Base-by-base conservation (phyloP, 1,140 invertebrate genomes). In the Cheumatopsyche charites region DNA sequence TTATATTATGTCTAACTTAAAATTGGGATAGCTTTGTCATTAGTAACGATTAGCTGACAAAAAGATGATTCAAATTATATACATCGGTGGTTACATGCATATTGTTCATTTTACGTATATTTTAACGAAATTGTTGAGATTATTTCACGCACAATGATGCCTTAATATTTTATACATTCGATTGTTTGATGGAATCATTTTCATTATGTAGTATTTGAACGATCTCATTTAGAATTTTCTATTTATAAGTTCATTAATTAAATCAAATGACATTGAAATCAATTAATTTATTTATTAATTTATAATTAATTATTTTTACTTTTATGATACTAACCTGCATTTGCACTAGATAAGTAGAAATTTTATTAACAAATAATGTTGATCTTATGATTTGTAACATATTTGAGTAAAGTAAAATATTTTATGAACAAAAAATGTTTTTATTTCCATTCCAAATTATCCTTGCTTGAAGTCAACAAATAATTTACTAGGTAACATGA, bases 31-130 rank as follows among this genome's bases (percentile, higher is more conserved):
- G 47, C 47, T 52, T 52, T 52, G 19, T 17, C 6, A 52, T 52
- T 52, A 52, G 47, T 52, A 52, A 19, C 47, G 15, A 52, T 52
- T 52, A 52, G 47, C 19, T 19, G 47, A 52, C 3, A 36, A 36
- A 52, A 52, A 15, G 55, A 58, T 58, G 55, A 58, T 58, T 58
- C 55, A 58, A 58, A 58, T 58, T 58, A 58, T 58, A 58, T 13
- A 21, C 11, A 58, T 58, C 17, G 12, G 55, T 58, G 23, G 55
- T 58, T 58, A 17, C 47, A 52, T 52, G 7, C 19, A 52, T 52
- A 52, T 52, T 15, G 43, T 45, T 45, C 17, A 15, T 45, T 45
- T 1, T 52, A 1, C 15, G 2, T 52, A 17, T 52, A 52, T 17
- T 2, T 3, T 7, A 12, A 58, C 4, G 11, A 25, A 25, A 58